Evolutionary conservation across 2,113 vertebrate species (phyloP), one percentile per base, ranked within the genome.

Genomic region (Accipiter virgatus): DNA sequence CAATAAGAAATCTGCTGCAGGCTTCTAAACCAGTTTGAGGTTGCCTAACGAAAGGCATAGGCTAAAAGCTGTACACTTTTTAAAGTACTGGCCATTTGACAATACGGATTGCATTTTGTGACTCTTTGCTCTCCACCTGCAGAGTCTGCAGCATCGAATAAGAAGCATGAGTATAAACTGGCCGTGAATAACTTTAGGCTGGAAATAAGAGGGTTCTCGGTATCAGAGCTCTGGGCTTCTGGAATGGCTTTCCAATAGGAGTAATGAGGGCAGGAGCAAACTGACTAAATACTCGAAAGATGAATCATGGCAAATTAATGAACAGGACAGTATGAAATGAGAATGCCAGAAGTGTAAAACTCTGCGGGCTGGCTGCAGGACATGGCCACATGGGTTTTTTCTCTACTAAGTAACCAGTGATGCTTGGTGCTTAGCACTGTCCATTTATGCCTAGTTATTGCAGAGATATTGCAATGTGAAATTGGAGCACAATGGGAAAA

Each of bases 301-400:
- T 16, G 5, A 86, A 63, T 53, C 16, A 26, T 6, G 5, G 45
- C 61, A 45, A 68, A 56, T 63, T 68, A 59, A 52, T 32, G 13
- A 85, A 59, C 25, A 67, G n/a, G 29, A 38, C 13, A n/a, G 11
- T 26, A 72, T 36, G 34, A 72, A 73, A 50, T 34, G 31, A 56
- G 22, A 32, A 13, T 9, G 11, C 38, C n/a, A 71, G 86, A 81
- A 85, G 19, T 11, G 14, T 71, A 84, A 73, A 87, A 61, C 12
- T 66, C 2, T 0, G 8, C 36, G 40, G 26, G 48, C 48, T 48
- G 17, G 18, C 17, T 0, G 5, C 17, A 22, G 40, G 31, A 50
- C 53, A 21, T 0, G 0, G 47, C 74, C 59, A 32, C 4, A 18
- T 4, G 4, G 17, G 9, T 48, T 82, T 82, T 32, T 61, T 92